Conservation (phyloP, 2,888 invertebrate species). For the Cryptophagus acutangulus region DNA sequence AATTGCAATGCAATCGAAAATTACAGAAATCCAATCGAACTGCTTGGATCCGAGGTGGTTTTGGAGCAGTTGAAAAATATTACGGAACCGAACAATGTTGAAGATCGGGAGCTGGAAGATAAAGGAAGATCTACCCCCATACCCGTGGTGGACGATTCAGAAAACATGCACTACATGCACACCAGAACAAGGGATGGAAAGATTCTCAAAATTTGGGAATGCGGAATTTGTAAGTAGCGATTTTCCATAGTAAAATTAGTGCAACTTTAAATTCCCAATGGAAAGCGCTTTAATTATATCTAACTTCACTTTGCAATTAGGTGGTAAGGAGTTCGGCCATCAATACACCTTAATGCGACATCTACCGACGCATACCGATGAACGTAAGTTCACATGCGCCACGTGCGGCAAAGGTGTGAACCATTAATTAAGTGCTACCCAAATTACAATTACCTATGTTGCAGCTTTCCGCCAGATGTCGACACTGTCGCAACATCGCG, state of each 20-base stretch:
- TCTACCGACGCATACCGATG: slow-evolving; percentile 71
- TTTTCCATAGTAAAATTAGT: no score
- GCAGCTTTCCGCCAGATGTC: slow-evolving; percentile 66
- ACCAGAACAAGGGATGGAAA: no score
- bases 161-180: no score
- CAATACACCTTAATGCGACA: slow-evolving; percentile 73
- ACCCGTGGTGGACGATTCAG: no score
- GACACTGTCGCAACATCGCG: slow-evolving; percentile 69
- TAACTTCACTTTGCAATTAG: slow-evolving; percentile 43
- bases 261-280: neutral
- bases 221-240: slow-evolving; percentile 63
- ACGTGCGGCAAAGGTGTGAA: slow-evolving; percentile 63
- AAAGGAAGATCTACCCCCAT: no score
- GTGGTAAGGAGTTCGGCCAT: slow-evolving; percentile 68
- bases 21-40: no score
- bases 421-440: slow-evolving; percentile 8
- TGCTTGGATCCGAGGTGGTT: no score
- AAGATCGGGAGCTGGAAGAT: no score
- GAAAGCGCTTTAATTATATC: neutral
- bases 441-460: slow-evolving; percentile 6
- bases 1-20: no score
- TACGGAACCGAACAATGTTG: no score
- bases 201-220: slow-evolving; percentile 67
- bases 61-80: no score
- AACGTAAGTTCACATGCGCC: slow-evolving; percentile 69